Evolutionary conservation across 2,113 vertebrate genomes (phyloP), one percentile per base, ranked within the genome.

Genomic region (Aspiorhynchus laticeps): DNA sequence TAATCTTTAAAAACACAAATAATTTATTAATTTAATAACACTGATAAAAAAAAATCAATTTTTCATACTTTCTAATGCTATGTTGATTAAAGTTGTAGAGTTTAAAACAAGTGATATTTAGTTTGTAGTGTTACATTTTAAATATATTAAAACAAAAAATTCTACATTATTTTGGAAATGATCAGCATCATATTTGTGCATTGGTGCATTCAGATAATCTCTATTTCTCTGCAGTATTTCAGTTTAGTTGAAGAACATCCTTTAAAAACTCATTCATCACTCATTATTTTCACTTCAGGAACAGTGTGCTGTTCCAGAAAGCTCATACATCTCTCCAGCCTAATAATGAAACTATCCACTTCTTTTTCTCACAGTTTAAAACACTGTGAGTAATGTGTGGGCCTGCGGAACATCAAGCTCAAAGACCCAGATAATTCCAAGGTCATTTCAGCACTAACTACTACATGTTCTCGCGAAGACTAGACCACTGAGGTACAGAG

Each of bases 381-480:
- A 71, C 65, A 31, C 38, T 24, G 5, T 59, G 46, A 74, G 51
- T 74, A 59, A 73, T 59, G 48, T 83, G 81, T 71, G 81, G 65
- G 59, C 63, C 63, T 83, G 63, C 17, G 14, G 67, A 73, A 84
- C 65, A 84, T 84, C 46, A 73, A 41, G 48, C 51, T 74, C 69
- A 74, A 56, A 84, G 69, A 84, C 51, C 48, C 14, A 12, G 12
- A 51, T 51, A 69, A 74, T 74, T 59, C 69, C 69, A 59, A 74
- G 33, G 69, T 53, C 69, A 84, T 84, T 36, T 74, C 48, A 74
- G 46, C 28, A 53, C 46, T 56, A 84, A 84, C 43, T 84, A 74
- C 82, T 19, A 41, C 63, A 83, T 83, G 43, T 51, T 83, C 61
- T 69, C 19, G 4, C 5, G 3, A 31, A 83, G 56, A 83, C 38